phyloP scores from a whole-genome alignment of 2,888 invertebrate genomes.

The Molorchus minor region DNA sequence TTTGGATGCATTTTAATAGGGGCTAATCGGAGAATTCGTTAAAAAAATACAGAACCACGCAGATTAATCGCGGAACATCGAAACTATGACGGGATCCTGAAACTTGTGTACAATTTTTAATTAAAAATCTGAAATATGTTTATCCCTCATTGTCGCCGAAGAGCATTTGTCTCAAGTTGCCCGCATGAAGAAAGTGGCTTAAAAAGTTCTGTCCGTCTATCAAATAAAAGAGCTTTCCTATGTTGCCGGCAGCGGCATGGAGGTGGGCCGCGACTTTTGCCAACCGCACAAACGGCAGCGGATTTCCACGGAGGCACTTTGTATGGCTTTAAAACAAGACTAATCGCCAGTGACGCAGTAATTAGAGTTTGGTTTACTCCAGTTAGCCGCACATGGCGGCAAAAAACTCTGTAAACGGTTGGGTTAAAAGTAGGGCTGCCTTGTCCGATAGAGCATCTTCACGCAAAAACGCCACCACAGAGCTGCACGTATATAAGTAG shows the following conservation, averaged over 20 bases:
- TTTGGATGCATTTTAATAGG: no score
- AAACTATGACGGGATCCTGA: not conserved
- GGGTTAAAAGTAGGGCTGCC: not conserved
- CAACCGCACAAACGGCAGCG: not conserved
- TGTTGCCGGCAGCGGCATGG: not conserved
- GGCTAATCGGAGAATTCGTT: no score
- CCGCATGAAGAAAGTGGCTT: not conserved
- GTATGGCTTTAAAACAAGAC: constrained; percentile 1
- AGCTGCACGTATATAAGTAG: not conserved
- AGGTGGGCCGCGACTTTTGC: not conserved
- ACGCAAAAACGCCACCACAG: not conserved
- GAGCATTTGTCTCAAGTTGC: not conserved
- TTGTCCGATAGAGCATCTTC: not conserved
- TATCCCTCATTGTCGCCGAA: not conserved
- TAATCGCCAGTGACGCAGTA: not conserved
- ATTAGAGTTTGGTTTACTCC: not conserved
- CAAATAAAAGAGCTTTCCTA: constrained; percentile 21
- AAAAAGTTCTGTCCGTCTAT: constrained; percentile 13
- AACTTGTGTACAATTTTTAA: not conserved
- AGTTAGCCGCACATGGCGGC: not conserved
- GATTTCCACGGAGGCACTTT: not conserved
- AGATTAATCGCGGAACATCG: no score
- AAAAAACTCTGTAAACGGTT: not conserved
- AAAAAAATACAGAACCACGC: no score
- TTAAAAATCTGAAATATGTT: not conserved